Base-by-base conservation (phyloP, 23 tunicate species). In the Styela clava region DNA sequence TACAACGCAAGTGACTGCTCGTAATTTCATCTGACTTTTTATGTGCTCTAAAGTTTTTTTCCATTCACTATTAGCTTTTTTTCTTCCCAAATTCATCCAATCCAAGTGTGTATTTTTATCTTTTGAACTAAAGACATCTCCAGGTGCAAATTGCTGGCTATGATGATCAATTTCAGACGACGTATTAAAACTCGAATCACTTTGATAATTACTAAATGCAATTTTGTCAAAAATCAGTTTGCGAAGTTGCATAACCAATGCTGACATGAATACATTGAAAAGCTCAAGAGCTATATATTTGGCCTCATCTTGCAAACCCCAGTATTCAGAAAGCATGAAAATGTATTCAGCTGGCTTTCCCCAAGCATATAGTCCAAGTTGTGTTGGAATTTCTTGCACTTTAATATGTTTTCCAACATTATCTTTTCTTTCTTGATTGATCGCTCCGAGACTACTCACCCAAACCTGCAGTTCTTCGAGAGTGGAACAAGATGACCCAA, bases 1-100 rank as follows among this genome's bases (percentile, higher is more conserved):
- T 3, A 81, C 63, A 44, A 86, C 63, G 25, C 84, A 69, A 24
- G 89, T 69, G 0, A 80, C 79, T 16, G 89, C 89, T 19, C 89
- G 61, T 23, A 86, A 36, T 31, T 79, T 79, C 89, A 79, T 86
- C 70, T 86, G 89, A 12, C 56, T 68, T 33, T 56, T 62, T 7
- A 86, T 62, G 52, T 86, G 89, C 23, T 80, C 77, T n/a, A 86
- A n/a, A 24, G 89, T 86, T 62, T 80, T 33, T 29, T 31, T 86
- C 89, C 89, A 86, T 61, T 70, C 79, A 2, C 61, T 86, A 37
- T 69, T 32, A 20, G 25, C 27, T 21, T 22, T 51, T 37, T 61
- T 26, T 3, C 20, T 19, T 3, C 29, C 35, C 23, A 21, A 35
- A 27, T 71, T 71, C 24, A 26, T 29, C 77, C 77, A 71, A 16